phyloP scores from a whole-genome alignment of 2,113 vertebrate species.

The Channa maculata region DNA sequence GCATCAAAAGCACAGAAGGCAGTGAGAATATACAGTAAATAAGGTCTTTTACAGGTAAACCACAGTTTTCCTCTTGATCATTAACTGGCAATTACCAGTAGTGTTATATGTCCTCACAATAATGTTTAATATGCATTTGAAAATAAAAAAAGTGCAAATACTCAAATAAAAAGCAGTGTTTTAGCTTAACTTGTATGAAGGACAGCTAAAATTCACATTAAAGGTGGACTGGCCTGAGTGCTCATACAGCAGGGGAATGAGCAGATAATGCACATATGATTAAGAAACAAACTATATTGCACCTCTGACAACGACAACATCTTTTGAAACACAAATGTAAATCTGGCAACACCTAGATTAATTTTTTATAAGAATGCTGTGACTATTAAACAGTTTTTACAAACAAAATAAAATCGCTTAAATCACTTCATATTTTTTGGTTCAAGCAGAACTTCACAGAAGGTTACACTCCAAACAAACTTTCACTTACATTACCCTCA shows the following conservation, averaged over 20 bases:
- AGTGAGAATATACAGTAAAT: slow-evolving; percentile 25
- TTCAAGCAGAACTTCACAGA: slow-evolving; percentile 56
- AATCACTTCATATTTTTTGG: slow-evolving; percentile 39
- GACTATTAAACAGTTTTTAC: neutral
- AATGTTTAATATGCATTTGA: slow-evolving; percentile 1
- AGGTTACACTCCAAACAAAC: slow-evolving; percentile 26
- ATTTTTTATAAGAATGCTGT: neutral
- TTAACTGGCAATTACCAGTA: neutral
- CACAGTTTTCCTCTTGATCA: slow-evolving; percentile 2
- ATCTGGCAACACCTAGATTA: neutral
- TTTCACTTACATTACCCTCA: neutral
- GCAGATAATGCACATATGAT: slow-evolving; percentile 2
- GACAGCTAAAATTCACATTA: slow-evolving; percentile 12
- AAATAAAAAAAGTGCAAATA: slow-evolving; percentile 50
- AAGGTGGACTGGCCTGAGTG: neutral
- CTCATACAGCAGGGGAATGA: neutral
- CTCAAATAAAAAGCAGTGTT: slow-evolving; percentile 33
- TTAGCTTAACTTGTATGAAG: slow-evolving; percentile 17
- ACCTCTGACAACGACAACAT: slow-evolving; percentile 36
- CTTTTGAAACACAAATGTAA: slow-evolving; percentile 31
- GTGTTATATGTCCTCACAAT: slow-evolving; percentile 7
- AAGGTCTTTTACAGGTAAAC: slow-evolving; percentile 41
- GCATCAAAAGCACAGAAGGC: slow-evolving; percentile 31
- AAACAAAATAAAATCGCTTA: neutral
- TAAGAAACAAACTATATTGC: slow-evolving; percentile 47